phyloP scores from a whole-genome alignment of 2,797 vertebrate species.

The Myotis daubentonii region DNA sequence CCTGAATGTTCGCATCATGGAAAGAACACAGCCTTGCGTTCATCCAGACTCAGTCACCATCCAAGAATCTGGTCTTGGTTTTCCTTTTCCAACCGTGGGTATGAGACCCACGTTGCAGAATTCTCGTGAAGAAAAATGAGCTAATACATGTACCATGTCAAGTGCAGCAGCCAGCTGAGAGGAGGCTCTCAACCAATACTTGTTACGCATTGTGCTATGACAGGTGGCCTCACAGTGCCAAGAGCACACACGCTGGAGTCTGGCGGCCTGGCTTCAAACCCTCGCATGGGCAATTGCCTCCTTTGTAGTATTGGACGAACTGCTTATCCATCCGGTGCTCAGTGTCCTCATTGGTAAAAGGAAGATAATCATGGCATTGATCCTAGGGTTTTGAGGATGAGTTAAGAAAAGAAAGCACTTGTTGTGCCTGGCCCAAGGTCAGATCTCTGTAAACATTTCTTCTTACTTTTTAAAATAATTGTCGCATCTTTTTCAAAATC shows the following conservation, averaged over 20 bases:
- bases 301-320: not conserved
- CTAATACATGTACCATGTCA: not conserved
- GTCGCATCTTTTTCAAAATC: not conserved
- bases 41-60: not conserved
- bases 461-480: not conserved
- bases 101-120: not conserved
- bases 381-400: not conserved
- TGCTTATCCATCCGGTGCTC: not conserved
- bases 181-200: rapidly evolving
- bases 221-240: not conserved
- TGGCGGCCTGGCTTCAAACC: not conserved
- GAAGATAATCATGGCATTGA: not conserved
- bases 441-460: not conserved
- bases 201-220: not conserved
- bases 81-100: not conserved
- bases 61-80: not conserved
- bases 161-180: not conserved
- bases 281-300: not conserved
- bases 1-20: not conserved
- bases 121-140: not conserved
- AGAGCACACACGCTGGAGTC: not conserved
- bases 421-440: not conserved
- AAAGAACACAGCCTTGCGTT: not conserved
- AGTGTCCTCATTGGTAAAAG: not conserved
- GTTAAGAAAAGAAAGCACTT: not conserved